These are phyloP conservation scores for Rissa tridactyla DNA, from an alignment of 2,113 vertebrate species.

Conservation along the genomic window DNA sequence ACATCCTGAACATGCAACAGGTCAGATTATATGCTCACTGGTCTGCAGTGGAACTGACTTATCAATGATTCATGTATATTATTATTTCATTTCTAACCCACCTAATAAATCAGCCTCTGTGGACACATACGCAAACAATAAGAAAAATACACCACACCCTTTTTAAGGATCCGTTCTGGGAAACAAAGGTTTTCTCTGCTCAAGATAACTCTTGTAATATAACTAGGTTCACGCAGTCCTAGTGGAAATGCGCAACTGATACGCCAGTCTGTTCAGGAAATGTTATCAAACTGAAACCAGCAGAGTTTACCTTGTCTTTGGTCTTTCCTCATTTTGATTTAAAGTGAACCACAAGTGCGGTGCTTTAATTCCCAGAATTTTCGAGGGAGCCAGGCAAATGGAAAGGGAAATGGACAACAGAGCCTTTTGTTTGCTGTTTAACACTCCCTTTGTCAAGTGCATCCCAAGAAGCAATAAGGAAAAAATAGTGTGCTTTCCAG, in stretches of 20 bases:
- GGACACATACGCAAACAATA: background rate
- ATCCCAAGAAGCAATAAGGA: background rate
- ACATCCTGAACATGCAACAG: background rate
- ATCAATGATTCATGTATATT: background rate
- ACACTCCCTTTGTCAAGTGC: background rate
- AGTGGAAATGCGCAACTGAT: background rate
- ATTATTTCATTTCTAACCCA: background rate
- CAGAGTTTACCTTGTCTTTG: background rate
- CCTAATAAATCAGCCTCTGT: background rate
- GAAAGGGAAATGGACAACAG: background rate
- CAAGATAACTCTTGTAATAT: background rate
- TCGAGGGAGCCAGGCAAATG: background rate
- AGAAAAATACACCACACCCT: background rate
- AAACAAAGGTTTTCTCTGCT: background rate
- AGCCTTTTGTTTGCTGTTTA: background rate
- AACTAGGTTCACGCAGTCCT: background rate
- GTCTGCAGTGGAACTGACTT: background rate
- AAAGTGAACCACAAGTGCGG: background rate
- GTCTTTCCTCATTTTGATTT: slow-evolving; percentile 23
- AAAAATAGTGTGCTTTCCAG: background rate
- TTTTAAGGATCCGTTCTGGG: background rate
- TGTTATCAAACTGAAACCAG: background rate
- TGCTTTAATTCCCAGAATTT: slow-evolving; percentile 14
- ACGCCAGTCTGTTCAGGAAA: background rate
- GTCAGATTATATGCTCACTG: background rate